Conservation (phyloP, 2,888 invertebrate species). For the Aspidapion aeneum region DNA sequence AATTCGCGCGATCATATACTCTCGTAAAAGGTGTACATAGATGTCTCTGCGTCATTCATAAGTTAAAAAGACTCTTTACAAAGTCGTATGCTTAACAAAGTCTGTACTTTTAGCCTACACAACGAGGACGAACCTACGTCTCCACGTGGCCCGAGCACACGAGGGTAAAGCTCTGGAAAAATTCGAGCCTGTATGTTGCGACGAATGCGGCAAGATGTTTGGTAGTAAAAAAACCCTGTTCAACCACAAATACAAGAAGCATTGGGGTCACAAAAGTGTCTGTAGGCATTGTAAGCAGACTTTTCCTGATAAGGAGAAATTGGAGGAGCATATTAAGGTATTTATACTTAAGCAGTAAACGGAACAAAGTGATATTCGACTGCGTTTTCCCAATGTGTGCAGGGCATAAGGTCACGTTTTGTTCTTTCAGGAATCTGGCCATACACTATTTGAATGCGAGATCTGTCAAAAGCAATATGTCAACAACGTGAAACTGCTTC, state of each 20-base stretch:
- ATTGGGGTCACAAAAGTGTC: background rate
- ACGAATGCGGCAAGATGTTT: background rate
- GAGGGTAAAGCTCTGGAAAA: slow-evolving; percentile 16
- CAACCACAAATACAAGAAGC: background rate
- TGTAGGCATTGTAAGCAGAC: background rate
- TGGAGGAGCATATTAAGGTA: background rate
- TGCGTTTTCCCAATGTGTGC: too few relatives aligned
- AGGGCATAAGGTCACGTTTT: too few relatives aligned
- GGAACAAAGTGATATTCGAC: too few relatives aligned
- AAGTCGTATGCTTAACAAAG: too few relatives aligned
- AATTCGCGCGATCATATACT: too few relatives aligned
- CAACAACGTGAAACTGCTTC: background rate
- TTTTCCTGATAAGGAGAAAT: background rate
- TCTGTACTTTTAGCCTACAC: slow-evolving; percentile 22
- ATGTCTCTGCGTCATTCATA: too few relatives aligned
- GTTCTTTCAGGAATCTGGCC: slow-evolving; percentile 1
- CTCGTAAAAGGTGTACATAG: too few relatives aligned
- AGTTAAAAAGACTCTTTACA: too few relatives aligned
- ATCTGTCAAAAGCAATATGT: slow-evolving; percentile 7
- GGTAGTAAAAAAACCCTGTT: background rate
- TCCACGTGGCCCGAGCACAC: slow-evolving; percentile 21
- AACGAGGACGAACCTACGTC: slow-evolving; percentile 19
- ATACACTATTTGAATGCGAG: slow-evolving; percentile 18
- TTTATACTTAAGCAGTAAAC: too few relatives aligned
- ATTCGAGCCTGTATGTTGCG: background rate